A percentile compares a stretch with the other conserved stretches of the same genome.
phyloP scores from a whole-genome alignment of 2,797 vertebrate genomes.

The Valencia hispanica region DNA sequence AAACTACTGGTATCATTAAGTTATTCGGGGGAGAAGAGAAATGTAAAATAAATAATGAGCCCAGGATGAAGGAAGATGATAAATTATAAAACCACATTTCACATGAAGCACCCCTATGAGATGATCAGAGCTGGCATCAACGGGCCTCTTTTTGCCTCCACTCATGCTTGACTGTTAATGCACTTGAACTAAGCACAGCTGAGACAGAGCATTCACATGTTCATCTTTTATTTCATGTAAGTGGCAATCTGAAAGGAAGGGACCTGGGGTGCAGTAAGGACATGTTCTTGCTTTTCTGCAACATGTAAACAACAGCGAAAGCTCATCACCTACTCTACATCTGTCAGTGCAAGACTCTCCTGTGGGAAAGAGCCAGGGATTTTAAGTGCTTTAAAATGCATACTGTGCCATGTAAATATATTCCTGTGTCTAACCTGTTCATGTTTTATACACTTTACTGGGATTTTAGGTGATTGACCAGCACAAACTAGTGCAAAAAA shows the following conservation, averaged over 20 bases:
- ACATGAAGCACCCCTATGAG: neutral
- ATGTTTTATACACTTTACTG: neutral
- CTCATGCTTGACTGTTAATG: slow-evolving; percentile 9
- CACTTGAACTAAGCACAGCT: slow-evolving; percentile 21
- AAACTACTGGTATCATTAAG: neutral
- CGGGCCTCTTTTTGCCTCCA: neutral
- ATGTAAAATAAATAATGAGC: slow-evolving; percentile 5
- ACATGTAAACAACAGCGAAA: slow-evolving; percentile 59
- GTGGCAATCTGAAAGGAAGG: slow-evolving; percentile 32
- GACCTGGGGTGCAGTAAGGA: slow-evolving; percentile 32
- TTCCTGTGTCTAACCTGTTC: neutral
- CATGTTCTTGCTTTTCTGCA: slow-evolving; percentile 32
- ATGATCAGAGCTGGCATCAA: slow-evolving; percentile 16
- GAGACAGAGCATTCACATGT: slow-evolving; percentile 29
- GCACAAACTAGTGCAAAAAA: neutral
- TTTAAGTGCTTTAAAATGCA: slow-evolving; percentile 27
- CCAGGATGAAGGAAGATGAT: neutral
- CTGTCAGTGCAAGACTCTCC: slow-evolving; percentile 20
- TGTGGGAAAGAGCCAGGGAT: slow-evolving; percentile 23
- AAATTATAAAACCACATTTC: neutral
- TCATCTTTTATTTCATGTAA: slow-evolving; percentile 47
- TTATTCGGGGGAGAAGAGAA: neutral
- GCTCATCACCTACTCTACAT: slow-evolving; percentile 19
- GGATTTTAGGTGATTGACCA: neutral
- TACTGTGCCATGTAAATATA: neutral